These are phyloP conservation scores for Bugula neritina DNA, from an alignment of 2,888 invertebrate species.

Conservation along the genomic window DNA sequence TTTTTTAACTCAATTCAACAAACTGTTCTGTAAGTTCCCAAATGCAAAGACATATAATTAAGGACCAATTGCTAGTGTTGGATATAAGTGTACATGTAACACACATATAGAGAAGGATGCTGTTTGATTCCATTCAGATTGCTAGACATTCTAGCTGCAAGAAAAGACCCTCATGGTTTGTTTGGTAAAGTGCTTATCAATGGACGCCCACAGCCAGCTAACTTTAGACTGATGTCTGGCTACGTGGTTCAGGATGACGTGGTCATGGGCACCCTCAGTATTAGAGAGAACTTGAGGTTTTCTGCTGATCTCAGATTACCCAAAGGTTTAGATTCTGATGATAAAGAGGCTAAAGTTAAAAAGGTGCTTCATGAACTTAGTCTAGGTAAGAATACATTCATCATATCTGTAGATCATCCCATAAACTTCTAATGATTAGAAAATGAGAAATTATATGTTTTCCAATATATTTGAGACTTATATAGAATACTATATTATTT, in stretches of 20 bases:
- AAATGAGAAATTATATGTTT: no score
- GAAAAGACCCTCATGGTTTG: slow-evolving; percentile 45
- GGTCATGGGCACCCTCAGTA: slow-evolving; percentile 52
- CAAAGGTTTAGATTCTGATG: slow-evolving; percentile 32
- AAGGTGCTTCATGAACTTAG: slow-evolving; percentile 48
- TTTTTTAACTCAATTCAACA: no score
- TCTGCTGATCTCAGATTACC: slow-evolving; percentile 50
- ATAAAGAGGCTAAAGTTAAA: slow-evolving; percentile 40
- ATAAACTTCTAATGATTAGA: no score
- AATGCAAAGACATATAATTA: no score
- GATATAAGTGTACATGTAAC: no score
- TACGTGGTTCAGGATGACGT: slow-evolving; percentile 55
- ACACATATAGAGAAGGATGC: no score
- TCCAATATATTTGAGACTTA: no score
- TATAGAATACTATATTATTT: no score
- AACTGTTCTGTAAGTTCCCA: no score
- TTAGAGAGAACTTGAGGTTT: slow-evolving; percentile 50
- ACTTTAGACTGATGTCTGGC: slow-evolving; percentile 53
- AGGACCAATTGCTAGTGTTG: no score
- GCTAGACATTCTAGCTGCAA: slow-evolving; percentile 49
- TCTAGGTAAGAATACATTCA: slow-evolving; percentile 33
- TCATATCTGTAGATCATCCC: no score
- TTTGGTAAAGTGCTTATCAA: slow-evolving; percentile 46
- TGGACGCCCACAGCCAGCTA: slow-evolving; percentile 45
- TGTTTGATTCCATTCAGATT: slow-evolving; percentile 37